Conservation (phyloP, 2,113 vertebrate species). For the Hydrochoerus hydrochaeris region DNA sequence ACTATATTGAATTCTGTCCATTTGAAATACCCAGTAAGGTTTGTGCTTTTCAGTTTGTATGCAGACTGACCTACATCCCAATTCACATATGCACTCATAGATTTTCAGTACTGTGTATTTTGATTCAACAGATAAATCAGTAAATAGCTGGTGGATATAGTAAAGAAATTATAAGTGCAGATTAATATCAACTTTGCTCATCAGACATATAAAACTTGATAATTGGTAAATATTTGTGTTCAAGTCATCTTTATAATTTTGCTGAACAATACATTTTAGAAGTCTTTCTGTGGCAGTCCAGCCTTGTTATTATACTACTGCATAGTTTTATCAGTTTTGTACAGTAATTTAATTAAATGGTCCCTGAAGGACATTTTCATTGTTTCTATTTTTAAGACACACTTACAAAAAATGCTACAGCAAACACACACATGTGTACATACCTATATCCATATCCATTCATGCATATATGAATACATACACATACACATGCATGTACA, state of each 20-base stretch:
- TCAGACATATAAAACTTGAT: constrained; percentile 55
- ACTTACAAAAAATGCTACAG: not conserved
- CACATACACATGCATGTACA: not conserved
- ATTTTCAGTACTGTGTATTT: not conserved
- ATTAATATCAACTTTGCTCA: constrained; percentile 65
- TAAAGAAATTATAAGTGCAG: constrained; percentile 40
- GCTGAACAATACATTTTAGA: constrained; percentile 48
- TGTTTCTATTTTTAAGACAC: not conserved
- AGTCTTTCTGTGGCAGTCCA: constrained; percentile 28
- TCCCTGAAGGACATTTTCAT: not conserved
- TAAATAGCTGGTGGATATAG: not conserved
- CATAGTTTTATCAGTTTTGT: not conserved
- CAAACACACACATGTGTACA: not conserved
- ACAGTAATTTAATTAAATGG: not conserved
- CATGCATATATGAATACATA: accelerated
- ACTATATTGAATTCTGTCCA: not conserved
- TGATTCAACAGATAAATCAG: not conserved
- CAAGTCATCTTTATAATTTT: constrained; percentile 39
- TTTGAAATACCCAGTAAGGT: not conserved
- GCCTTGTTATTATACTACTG: constrained; percentile 12
- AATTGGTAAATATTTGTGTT: constrained; percentile 70
- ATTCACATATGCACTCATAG: too few relatives aligned
- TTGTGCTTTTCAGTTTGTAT: not conserved
- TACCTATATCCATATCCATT: not conserved
- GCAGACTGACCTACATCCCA: not conserved